Conservation (phyloP, 2,888 invertebrate genomes). For the Heteropelma amictum region DNA sequence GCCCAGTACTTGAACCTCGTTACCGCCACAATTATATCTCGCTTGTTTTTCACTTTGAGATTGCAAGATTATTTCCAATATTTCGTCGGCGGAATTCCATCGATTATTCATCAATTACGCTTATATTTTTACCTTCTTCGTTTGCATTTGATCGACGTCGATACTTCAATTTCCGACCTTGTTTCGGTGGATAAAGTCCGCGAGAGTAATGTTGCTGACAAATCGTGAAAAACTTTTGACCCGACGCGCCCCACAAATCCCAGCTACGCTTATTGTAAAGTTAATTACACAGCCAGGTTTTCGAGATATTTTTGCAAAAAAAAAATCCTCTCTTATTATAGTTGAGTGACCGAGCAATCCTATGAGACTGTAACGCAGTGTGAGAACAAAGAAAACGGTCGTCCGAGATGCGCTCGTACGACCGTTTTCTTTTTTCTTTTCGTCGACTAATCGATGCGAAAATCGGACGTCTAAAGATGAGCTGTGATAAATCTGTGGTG, state of each 20-base stretch:
- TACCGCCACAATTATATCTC: too few species aligned
- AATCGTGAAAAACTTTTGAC: too few species aligned
- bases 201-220: too few species aligned
- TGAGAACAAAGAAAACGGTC: background rate
- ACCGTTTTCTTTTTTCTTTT: background rate
- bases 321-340: background rate
- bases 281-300: background rate
- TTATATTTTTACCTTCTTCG: too few species aligned
- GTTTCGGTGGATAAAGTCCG: too few species aligned
- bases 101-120: too few species aligned
- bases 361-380: background rate
- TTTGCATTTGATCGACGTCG: too few species aligned
- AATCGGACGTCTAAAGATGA: constrained; percentile 33
- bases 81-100: too few species aligned
- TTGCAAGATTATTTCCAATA: too few species aligned
- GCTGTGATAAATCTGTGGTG: constrained; percentile 43
- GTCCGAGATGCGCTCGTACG: background rate
- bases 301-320: background rate
- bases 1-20: too few species aligned
- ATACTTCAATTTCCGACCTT: too few species aligned
- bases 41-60: too few species aligned
- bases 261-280: background rate
- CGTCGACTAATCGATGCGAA: constrained; percentile 30
- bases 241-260: background rate
- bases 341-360: constrained; percentile 1